Evolutionary conservation across 1,140 invertebrate genomes (phyloP), one percentile per base, ranked within the genome.

Genomic region (Triops longicaudatus): DNA sequence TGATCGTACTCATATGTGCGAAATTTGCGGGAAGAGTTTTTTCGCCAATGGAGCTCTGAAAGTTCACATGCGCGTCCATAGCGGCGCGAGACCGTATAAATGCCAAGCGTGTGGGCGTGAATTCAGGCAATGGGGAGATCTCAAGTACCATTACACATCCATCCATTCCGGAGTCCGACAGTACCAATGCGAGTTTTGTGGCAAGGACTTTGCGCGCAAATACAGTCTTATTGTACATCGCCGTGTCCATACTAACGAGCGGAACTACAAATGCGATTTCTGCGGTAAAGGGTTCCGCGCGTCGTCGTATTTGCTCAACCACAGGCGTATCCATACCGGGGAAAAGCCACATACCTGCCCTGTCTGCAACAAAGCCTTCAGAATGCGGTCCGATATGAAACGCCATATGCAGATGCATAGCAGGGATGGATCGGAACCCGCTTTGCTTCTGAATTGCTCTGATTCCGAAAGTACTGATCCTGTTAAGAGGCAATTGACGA

Each of bases 221-320:
- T 97, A 98, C 82, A 97, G 95, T 26, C 83, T 95, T n/a, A 93
- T 92, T n/a, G 89, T 95, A 0, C 96, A 97, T 82, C 86, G 93
- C 0, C 86, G 93, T 50, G 95, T 96, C 76, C 95, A 97, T 82
- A 96, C 94, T 0, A 92, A 93, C 9, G 94, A 97, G 81, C 88
- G 91, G 41, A 95, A 95, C 83, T 96, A 95, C 83, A 89, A 90
- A 63, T 97, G 94, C 82, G 92, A 94, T 81, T 93, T 89, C 81
- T 97, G 93, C 82, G 88, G 86, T 43, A 93, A 94, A 83, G 90
- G 89, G 11, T 96, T 96, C 84, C 85, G 93, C 27, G 93, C 93
- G 0, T 93, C 92, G 73, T 93, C 91, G 1, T 95, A 95, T 84
- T 83, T 94, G 5, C 90, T 93, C 79, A 92, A 90, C 82, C 96